These are phyloP conservation scores for mouse (Mus musculus) DNA, from an alignment of 2,113 vertebrate genomes.

Conservation along the genomic window GRCm39 chr1:67541501-67542000, in stretches of 20 bases:
- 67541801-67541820: neutral
- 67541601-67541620: neutral
- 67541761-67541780: neutral
- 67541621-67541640: neutral
- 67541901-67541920: neutral
- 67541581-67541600: neutral
- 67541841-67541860: neutral
- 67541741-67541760: too few relatives aligned
- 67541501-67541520: accelerated
- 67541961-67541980: neutral
- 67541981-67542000: neutral
- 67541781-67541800: neutral
- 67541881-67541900: neutral
- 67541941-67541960: neutral
- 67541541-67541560: too few relatives aligned
- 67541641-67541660: neutral
- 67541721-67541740: neutral
- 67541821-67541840: neutral
- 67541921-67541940: neutral
- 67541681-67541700: neutral
- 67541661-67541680: neutral
- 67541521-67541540: neutral
- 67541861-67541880: neutral
- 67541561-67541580: neutral
- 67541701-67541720: neutral